Percentiles rank a stretch among this genome's conserved stretches.
Conservation (phyloP, 2,113 vertebrate genomes). For the Neodon shergylaensis region DNA sequence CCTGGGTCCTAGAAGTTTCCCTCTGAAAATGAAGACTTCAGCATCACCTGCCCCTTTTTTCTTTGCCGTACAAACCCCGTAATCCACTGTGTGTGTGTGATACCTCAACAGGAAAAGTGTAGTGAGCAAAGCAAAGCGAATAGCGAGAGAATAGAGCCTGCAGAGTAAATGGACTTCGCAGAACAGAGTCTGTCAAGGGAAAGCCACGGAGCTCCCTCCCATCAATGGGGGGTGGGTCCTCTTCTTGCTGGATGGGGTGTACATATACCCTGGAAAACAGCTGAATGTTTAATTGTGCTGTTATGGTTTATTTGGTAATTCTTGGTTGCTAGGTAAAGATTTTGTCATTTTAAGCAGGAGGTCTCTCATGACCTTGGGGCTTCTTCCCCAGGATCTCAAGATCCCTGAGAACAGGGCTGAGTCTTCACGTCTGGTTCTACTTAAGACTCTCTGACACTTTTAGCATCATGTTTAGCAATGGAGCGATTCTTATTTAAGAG, state of each 20-base stretch:
- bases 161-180: background rate
- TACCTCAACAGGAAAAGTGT: background rate
- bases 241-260: background rate
- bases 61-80: background rate
- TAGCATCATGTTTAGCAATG: background rate
- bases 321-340: background rate
- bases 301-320: too few relatives aligned
- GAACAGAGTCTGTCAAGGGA: background rate
- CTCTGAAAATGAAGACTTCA: background rate
- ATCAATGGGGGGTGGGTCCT: background rate
- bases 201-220: background rate
- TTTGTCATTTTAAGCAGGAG: background rate
- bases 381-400: background rate
- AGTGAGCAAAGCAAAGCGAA: background rate
- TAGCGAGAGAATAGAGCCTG: background rate
- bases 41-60: background rate
- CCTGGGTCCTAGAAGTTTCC: background rate
- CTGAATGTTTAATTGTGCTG: fast-evolving
- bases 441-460: background rate
- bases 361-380: background rate
- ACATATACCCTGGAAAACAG: background rate
- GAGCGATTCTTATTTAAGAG: background rate
- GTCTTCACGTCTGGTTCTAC: background rate
- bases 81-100: too few relatives aligned
- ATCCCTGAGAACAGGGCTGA: background rate